These are phyloP conservation scores for Serrognathus titanus DNA, from an alignment of 2,888 invertebrate genomes.

Conservation along the genomic window DNA sequence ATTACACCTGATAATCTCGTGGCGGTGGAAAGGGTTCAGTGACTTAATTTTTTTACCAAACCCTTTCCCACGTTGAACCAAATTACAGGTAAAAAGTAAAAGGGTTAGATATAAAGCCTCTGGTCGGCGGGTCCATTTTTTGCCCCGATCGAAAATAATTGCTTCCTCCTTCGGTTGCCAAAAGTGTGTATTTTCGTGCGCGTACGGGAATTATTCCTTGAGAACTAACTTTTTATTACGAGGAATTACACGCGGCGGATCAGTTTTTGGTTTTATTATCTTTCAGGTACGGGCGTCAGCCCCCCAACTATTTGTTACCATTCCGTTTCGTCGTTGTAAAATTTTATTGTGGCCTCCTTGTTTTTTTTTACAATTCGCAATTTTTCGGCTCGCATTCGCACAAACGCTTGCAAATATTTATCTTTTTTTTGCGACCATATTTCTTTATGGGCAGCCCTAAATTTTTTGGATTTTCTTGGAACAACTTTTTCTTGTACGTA, in stretches of 20 bases:
- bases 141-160: slow-evolving; percentile 22
- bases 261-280: too few species aligned
- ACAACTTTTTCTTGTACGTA: not conserved
- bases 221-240: not conserved
- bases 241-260: too few species aligned
- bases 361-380: too few species aligned
- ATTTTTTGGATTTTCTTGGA: slow-evolving; percentile 3
- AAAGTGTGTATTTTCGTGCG: slow-evolving; percentile 12
- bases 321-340: too few species aligned
- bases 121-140: slow-evolving; percentile 21
- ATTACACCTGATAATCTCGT: too few species aligned
- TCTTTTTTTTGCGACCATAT: not conserved
- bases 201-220: not conserved
- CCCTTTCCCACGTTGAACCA: slow-evolving; percentile 26
- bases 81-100: slow-evolving; percentile 29
- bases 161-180: slow-evolving; percentile 16
- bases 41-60: slow-evolving; percentile 21
- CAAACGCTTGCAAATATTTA: not conserved
- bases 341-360: too few species aligned
- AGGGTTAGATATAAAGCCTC: slow-evolving; percentile 23
- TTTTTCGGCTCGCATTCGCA: slow-evolving; percentile 1
- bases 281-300: too few species aligned
- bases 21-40: slow-evolving; percentile 18
- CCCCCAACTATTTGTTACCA: too few species aligned
- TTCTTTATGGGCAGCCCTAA: not conserved